A percentile compares a stretch with the other conserved stretches of the same genome.
phyloP scores from a whole-genome alignment of 2,797 vertebrate species.

The Coregonus ussuriensis region DNA sequence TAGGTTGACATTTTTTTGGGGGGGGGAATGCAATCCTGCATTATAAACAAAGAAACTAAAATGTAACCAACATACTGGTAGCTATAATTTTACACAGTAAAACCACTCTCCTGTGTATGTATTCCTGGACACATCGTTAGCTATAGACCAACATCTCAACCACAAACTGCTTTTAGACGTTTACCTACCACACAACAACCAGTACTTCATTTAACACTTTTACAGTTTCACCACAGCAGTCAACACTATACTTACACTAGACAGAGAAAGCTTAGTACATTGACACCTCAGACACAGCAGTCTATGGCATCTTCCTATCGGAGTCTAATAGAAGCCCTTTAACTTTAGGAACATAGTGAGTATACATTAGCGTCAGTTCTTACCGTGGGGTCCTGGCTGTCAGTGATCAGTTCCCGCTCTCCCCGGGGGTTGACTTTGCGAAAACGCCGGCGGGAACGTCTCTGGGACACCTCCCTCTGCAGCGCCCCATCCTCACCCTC shows the following conservation, averaged over 20 bases:
- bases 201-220: not conserved
- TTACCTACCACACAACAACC: not conserved
- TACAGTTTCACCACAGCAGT: not conserved
- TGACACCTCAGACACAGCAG: not conserved
- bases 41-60: too few species aligned
- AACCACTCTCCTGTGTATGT: not conserved
- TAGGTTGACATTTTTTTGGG: too few species aligned
- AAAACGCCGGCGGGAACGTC: constrained; percentile 85
- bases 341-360: not conserved
- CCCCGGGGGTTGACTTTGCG: constrained; percentile 86
- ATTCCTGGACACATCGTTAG: not conserved
- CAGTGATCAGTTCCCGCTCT: constrained; percentile 88
- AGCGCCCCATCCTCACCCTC: constrained; percentile 84
- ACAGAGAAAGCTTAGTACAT: not conserved
- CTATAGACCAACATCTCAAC: not conserved
- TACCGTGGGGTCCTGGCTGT: constrained; percentile 84
- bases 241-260: not conserved
- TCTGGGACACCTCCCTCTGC: constrained; percentile 84
- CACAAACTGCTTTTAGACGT: not conserved
- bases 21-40: too few species aligned
- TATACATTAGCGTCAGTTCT: constrained; percentile 41
- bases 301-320: not conserved
- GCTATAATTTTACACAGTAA: not conserved
- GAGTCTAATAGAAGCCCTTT: not conserved
- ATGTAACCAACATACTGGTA: not conserved